Conservation (phyloP, 1,140 invertebrate species). For the Ceratina calcarata region DNA sequence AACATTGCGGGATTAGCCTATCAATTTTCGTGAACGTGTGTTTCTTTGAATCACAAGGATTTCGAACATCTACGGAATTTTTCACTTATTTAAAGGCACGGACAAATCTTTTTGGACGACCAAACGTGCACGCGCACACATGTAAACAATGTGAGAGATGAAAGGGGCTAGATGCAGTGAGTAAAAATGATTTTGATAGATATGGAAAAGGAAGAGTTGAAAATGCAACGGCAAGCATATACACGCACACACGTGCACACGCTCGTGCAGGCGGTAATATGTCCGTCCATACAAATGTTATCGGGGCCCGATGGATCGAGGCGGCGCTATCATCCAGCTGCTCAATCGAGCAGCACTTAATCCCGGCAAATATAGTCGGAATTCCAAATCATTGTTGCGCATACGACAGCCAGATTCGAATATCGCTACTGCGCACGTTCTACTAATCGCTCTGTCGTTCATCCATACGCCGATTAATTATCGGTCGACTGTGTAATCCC, state of each 20-base stretch:
- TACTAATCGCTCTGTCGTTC: slow-evolving; percentile 64
- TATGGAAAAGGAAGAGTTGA: slow-evolving; percentile 24
- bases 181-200: slow-evolving; percentile 31
- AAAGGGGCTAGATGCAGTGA: neutral
- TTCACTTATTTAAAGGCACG: slow-evolving; percentile 27
- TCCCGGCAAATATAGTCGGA: slow-evolving; percentile 63
- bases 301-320: slow-evolving; percentile 48
- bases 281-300: slow-evolving; percentile 47
- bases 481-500: slow-evolving; percentile 60
- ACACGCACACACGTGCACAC: neutral
- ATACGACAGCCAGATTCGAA: slow-evolving; percentile 58
- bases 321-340: slow-evolving; percentile 44
- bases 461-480: slow-evolving; percentile 65
- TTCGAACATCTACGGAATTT: neutral
- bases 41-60: neutral
- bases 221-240: slow-evolving; percentile 25
- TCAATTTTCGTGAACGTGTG: neutral
- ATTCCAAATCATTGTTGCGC: slow-evolving; percentile 68
- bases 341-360: slow-evolving; percentile 60
- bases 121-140: neutral
- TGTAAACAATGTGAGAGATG: too few species aligned
- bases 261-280: neutral
- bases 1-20: neutral
- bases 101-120: neutral
- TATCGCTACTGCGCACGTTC: slow-evolving; percentile 52